Evolutionary conservation across 2,113 vertebrate genomes (phyloP).

Genomic region (Siniperca knerii): DNA sequence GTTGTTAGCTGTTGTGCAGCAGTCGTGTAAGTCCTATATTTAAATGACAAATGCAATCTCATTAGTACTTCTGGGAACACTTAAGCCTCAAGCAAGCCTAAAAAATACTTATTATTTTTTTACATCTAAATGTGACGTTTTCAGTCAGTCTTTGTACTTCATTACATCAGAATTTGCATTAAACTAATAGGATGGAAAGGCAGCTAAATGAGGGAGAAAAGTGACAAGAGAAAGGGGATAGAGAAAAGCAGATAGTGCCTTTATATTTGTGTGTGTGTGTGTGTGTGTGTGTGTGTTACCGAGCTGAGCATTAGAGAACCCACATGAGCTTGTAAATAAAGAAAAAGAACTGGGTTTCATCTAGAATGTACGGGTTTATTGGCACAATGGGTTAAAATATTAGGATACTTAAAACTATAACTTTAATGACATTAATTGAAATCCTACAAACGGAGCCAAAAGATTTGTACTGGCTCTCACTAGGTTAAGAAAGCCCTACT

Average conservation of each 20-base stretch:
- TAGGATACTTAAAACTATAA: not conserved
- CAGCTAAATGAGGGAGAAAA: not conserved
- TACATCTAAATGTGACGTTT: not conserved
- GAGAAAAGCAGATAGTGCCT: no score
- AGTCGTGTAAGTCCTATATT: not conserved
- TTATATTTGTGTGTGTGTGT: not conserved
- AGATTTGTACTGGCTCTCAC: no score
- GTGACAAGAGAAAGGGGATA: not conserved
- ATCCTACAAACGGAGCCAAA: no score
- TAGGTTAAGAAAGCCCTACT: no score
- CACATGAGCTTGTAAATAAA: not conserved
- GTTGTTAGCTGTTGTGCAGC: not conserved
- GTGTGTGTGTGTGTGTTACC: not conserved
- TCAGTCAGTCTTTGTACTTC: not conserved
- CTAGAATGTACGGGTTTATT: not conserved
- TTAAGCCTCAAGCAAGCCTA: constrained; percentile 2
- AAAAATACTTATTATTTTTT: not conserved
- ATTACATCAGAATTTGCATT: not conserved
- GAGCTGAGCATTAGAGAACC: not conserved
- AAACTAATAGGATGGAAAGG: constrained; percentile 4
- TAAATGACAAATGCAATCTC: not conserved
- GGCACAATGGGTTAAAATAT: not conserved
- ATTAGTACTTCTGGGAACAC: not conserved
- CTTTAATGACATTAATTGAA: no score
- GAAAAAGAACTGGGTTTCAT: not conserved